A percentile compares a stretch with the other conserved stretches of the same genome.
Evolutionary conservation across 2,113 vertebrate species (phyloP).

Genomic region (Pituophis catenifer): DNA sequence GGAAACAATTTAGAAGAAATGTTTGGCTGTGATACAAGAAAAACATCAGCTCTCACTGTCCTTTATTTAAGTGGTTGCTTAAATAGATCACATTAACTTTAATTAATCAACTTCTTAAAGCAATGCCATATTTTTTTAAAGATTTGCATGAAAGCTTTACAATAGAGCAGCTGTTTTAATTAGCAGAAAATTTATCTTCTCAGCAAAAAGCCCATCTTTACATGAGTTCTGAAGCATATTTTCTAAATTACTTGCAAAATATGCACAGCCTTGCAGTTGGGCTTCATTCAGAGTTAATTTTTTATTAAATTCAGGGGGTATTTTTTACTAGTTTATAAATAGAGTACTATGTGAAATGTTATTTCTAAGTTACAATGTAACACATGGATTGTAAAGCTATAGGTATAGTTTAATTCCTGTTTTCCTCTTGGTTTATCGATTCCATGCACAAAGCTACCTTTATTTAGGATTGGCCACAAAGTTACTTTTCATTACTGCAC

Average conservation of each 20-base stretch:
- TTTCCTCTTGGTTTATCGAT: constrained; percentile 32
- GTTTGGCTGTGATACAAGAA: neutral
- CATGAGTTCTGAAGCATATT: neutral
- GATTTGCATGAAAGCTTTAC: neutral
- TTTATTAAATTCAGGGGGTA: constrained; percentile 26
- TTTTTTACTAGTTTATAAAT: neutral
- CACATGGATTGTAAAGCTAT: constrained; percentile 28
- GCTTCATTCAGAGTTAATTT: neutral
- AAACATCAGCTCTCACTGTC: neutral
- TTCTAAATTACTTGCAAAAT: neutral
- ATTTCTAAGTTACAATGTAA: constrained; percentile 38
- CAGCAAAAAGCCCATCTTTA: neutral
- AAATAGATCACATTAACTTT: neutral
- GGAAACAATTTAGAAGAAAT: neutral
- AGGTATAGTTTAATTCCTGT: constrained; percentile 25
- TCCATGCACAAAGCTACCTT: constrained; percentile 40
- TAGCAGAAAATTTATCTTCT: neutral
- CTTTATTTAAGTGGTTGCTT: neutral
- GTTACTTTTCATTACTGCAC: neutral
- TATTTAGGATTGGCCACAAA: neutral
- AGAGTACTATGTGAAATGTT: constrained; percentile 7
- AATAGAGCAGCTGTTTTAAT: neutral
- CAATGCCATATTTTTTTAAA: neutral
- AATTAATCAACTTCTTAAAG: neutral
- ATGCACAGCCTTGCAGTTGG: neutral